These are phyloP conservation scores for Napeogenes inachia DNA, from an alignment of 2,888 invertebrate species.

Conservation along the genomic window DNA sequence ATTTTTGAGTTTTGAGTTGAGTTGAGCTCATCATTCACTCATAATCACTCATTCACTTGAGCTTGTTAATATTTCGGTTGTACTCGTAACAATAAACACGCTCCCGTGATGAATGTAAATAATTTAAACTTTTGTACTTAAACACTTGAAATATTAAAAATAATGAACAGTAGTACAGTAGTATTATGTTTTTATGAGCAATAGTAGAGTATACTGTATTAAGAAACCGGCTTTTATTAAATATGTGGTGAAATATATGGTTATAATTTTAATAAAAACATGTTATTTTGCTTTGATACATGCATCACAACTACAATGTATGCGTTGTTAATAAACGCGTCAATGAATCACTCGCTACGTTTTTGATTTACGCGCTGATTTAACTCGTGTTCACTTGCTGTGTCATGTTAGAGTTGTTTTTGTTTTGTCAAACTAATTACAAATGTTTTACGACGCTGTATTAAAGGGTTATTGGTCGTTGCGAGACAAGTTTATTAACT, in stretches of 20 bases:
- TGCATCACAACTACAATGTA: slow-evolving; percentile 8
- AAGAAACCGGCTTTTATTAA: neutral
- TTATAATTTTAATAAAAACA: slow-evolving; percentile 1
- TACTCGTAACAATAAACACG: slow-evolving; percentile 15
- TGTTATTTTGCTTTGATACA: neutral
- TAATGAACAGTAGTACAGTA: too few species aligned
- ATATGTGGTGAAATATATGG: neutral
- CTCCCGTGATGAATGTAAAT: slow-evolving; percentile 17
- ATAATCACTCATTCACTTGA: slow-evolving; percentile 31
- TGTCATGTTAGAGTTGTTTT: slow-evolving; percentile 12
- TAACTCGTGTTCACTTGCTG: slow-evolving; percentile 54
- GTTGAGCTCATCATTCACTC: slow-evolving; percentile 23
- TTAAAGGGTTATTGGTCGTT: slow-evolving; percentile 2
- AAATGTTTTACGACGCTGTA: slow-evolving; percentile 4
- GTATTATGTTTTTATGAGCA: too few species aligned
- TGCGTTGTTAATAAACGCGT: slow-evolving; percentile 32
- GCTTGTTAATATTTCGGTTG: slow-evolving; percentile 24
- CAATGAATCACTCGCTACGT: slow-evolving; percentile 46
- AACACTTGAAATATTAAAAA: too few species aligned
- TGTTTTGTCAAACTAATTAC: slow-evolving; percentile 7
- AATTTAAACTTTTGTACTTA: neutral
- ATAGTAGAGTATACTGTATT: too few species aligned
- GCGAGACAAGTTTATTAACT: slow-evolving; percentile 1
- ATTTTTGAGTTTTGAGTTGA: neutral
- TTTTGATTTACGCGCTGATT: slow-evolving; percentile 60